A percentile compares a stretch with the other conserved stretches of the same genome.
Conservation (phyloP, 2,113 vertebrate species). For the Tragelaphus imberbis region DNA sequence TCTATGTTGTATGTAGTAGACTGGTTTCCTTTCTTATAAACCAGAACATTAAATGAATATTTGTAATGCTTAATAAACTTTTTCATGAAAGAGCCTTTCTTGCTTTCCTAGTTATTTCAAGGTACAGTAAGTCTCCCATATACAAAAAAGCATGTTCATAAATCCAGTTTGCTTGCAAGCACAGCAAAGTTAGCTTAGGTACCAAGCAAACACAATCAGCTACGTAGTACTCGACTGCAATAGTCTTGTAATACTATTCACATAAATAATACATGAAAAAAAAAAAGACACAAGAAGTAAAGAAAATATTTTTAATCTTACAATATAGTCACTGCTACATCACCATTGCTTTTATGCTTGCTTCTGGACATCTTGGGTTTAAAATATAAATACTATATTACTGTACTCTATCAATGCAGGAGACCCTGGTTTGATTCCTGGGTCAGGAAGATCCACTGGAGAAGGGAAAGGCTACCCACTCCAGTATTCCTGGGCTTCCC, state of each 20-base stretch:
- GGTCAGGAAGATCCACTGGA: not conserved
- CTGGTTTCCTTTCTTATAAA: not conserved
- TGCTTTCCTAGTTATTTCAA: not conserved
- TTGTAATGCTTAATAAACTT: constrained; percentile 29
- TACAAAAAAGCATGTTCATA: not conserved
- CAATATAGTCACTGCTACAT: not conserved
- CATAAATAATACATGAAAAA: not conserved
- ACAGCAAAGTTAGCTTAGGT: not conserved
- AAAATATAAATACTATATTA: not conserved
- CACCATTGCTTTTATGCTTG: not conserved
- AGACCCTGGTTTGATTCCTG: not conserved
- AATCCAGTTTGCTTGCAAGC: not conserved
- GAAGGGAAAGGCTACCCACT: not conserved
- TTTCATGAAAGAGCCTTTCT: not conserved
- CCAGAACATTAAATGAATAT: not conserved
- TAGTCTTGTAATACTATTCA: not conserved
- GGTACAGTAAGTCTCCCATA: not conserved
- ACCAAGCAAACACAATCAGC: not conserved
- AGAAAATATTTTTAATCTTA: not conserved
- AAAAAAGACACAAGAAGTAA: not conserved
- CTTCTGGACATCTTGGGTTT: not conserved
- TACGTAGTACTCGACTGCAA: not conserved
- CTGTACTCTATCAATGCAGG: not conserved
- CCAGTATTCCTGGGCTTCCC: not conserved
- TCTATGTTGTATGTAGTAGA: not conserved